Evolutionary conservation across 2,797 vertebrate species (phyloP), one percentile per base, ranked within the genome.

Genomic region (Falco peregrinus): DNA sequence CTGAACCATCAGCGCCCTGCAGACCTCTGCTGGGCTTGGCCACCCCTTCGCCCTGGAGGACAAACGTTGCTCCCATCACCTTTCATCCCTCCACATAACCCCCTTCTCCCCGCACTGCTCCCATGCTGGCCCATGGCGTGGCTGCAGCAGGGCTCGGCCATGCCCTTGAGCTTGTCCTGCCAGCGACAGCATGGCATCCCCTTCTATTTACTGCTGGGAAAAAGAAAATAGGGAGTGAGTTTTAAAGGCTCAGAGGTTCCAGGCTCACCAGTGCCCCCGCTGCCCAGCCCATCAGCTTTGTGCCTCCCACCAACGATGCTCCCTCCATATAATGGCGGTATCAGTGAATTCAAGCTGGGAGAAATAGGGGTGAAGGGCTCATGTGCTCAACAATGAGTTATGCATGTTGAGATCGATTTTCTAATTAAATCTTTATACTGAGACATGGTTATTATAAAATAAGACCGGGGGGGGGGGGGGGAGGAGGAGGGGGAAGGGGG

Each of bases 391-490:
- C 90, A 80, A 68, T 89, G 95, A 96, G 91, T 89, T 92, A 93
- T 75, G 87, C 71, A 43, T 2, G 20, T 54, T 80, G 53, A 48
- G 68, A 96, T 95, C 26, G 71, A 96, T 95, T 96, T 93, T 67
- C 87, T 89, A 85, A 93, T 50, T 82, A 95, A 95, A 96, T 92
- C 94, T 89, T 94, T 89, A 89, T 85, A 35, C 75, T 63, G 89
- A 92, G 71, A 85, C 68, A 83, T 1, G n/a, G 81, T 82, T 92
- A 80, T 82, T 80, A 93, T 75, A 92, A 91, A 94, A 92, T 68
- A 87, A 89, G 84, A 47, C 2, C 47, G 75, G 7, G 65, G 13
- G 35, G 13, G 39, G 39, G 4, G 45, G 7, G 67, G 3, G 0
- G 14, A 4, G 20, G 14, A 8, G 7, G 67, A 4, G 0, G 13